Conservation (phyloP, 2,888 invertebrate genomes). For the Drosophila subquinaria region DNA sequence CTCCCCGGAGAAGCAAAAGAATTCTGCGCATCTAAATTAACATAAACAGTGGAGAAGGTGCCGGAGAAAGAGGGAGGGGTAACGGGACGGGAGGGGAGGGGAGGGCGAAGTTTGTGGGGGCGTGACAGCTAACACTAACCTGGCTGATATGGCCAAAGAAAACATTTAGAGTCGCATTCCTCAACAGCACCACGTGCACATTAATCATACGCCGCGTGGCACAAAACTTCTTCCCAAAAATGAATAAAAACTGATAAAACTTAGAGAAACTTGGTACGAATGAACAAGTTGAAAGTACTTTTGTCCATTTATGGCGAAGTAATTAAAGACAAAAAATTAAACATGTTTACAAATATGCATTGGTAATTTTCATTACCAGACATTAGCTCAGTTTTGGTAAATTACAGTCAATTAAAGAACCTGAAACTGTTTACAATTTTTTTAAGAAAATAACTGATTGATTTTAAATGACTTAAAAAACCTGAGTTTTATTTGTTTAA, state of each 20-base stretch:
- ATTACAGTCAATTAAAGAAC: not conserved
- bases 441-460: not conserved
- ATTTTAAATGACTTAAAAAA: not conserved
- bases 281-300: not conserved
- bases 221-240: slow-evolving; percentile 12
- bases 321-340: not conserved
- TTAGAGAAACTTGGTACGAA: not conserved
- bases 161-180: not conserved
- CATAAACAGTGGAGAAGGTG: slow-evolving; percentile 28
- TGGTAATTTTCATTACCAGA: not conserved
- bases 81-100: too few relatives aligned
- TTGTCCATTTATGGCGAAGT: not conserved
- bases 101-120: too few relatives aligned
- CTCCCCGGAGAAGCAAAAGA: slow-evolving; percentile 43
- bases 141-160: not conserved
- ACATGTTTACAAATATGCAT: not conserved
- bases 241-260: not conserved
- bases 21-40: slow-evolving; percentile 51
- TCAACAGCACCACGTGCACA: not conserved
- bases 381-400: not conserved
- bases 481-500: not conserved
- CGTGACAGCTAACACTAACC: slow-evolving; percentile 5
- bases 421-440: not conserved
- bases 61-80: too few relatives aligned
- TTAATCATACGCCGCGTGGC: slow-evolving; percentile 36